These are phyloP conservation scores for Potamilus streckersoni DNA, from an alignment of 1,140 invertebrate genomes.

Conservation along the genomic window DNA sequence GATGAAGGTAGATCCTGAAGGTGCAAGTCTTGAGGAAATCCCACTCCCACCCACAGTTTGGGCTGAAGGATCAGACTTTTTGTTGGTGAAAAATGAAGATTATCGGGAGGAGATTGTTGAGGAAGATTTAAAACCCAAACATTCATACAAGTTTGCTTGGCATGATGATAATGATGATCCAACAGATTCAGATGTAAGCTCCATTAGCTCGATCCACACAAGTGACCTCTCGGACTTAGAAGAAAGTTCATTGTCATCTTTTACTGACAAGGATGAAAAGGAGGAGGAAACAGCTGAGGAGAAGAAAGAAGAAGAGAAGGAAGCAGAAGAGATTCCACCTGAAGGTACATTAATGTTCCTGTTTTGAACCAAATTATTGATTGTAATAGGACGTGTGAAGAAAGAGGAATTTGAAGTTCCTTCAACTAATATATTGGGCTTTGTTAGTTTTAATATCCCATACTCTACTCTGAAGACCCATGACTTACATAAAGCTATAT, in stretches of 20 bases:
- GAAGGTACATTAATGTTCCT: not conserved
- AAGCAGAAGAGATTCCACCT: not conserved
- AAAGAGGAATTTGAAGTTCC: slow-evolving; percentile 4
- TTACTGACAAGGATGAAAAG: no score
- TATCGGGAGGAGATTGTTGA: not conserved
- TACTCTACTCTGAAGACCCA: no score
- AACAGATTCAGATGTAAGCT: not conserved
- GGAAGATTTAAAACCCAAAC: slow-evolving; percentile 18
- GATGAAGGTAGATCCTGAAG: slow-evolving; percentile 4
- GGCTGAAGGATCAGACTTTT: slow-evolving; percentile 1
- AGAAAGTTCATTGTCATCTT: slow-evolving; percentile 38
- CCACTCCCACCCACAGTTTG: slow-evolving; percentile 24
- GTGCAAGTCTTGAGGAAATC: slow-evolving; percentile 30
- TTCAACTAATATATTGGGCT: no score
- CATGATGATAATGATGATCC: slow-evolving; percentile 35
- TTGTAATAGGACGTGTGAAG: slow-evolving; percentile 10
- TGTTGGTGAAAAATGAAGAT: not conserved
- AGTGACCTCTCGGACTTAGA: slow-evolving; percentile 70
- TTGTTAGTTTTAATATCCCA: no score
- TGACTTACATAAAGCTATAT: no score
- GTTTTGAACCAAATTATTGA: not conserved
- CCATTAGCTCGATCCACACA: slow-evolving; percentile 67
- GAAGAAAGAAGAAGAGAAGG: slow-evolving; percentile 2
- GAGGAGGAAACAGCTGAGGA: slow-evolving; percentile 5
- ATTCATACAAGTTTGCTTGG: slow-evolving; percentile 63